These are phyloP conservation scores for Lepidurus arcticus DNA, from an alignment of 1,140 invertebrate species.

Conservation along the genomic window DNA sequence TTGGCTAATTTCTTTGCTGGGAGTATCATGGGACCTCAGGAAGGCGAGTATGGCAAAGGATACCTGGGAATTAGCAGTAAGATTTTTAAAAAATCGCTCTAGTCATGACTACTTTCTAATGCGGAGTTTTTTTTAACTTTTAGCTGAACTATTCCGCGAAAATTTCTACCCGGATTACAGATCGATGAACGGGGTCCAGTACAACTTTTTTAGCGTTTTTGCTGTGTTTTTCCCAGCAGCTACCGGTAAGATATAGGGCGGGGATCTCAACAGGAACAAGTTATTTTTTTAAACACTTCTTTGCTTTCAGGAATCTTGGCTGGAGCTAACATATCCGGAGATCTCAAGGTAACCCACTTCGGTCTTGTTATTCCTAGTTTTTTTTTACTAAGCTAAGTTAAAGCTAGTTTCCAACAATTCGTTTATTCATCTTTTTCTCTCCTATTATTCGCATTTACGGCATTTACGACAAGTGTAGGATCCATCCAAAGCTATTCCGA, in stretches of 20 bases:
- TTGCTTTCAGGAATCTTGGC: constrained; percentile 41
- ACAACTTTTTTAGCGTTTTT: constrained; percentile 56
- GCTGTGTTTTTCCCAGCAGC: constrained; percentile 59
- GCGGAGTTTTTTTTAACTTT: constrained; percentile 32
- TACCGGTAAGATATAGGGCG: constrained; percentile 41
- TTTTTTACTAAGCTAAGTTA: constrained; percentile 6
- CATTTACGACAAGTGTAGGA: constrained; percentile 35
- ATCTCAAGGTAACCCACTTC: constrained; percentile 40
- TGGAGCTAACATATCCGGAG: constrained; percentile 56
- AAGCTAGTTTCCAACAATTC: background rate
- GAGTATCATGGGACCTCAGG: constrained; percentile 50
- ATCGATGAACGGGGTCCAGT: constrained; percentile 37
- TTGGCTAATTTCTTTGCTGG: constrained; percentile 52
- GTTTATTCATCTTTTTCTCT: background rate
- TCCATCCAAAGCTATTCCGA: constrained; percentile 47
- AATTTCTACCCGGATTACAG: constrained; percentile 49
- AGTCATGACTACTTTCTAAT: background rate
- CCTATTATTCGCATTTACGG: background rate
- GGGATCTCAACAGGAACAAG: background rate
- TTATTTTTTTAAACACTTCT: background rate
- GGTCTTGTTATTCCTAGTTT: background rate
- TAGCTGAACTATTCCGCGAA: constrained; percentile 42
- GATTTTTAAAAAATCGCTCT: background rate
- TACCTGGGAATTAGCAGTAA: constrained; percentile 50
- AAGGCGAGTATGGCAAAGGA: constrained; percentile 46